Percentiles rank a stretch among this genome's conserved stretches.
Conservation (phyloP, 2,113 vertebrate species). For the Sturnus vulgaris region DNA sequence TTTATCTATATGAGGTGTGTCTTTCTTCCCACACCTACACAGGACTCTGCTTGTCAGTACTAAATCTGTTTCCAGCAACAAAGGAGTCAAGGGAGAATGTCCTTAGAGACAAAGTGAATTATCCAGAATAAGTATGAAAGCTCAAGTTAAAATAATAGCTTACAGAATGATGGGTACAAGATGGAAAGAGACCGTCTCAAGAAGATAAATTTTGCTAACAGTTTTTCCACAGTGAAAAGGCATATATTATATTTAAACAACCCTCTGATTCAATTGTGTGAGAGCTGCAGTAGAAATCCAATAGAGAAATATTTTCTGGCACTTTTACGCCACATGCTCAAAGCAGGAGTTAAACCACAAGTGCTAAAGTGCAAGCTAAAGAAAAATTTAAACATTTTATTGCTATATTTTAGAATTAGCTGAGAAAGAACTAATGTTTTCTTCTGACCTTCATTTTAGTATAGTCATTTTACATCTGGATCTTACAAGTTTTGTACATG, state of each 20-base stretch:
- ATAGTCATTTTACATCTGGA: neutral
- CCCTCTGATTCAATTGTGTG: neutral
- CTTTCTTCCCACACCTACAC: constrained; percentile 40
- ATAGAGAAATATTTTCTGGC: neutral
- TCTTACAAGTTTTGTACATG: neutral
- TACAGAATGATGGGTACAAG: neutral
- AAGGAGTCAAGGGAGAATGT: neutral
- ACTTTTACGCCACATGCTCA: neutral
- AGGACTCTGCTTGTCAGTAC: constrained; percentile 14
- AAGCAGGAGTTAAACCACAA: neutral
- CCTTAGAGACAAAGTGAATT: neutral
- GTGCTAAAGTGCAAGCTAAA: neutral
- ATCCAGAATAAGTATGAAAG: neutral
- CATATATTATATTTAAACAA: neutral
- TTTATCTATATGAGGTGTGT: constrained; percentile 35
- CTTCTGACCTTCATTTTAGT: neutral
- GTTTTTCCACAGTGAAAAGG: neutral
- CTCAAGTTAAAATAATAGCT: constrained; percentile 11
- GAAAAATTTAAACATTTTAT: neutral
- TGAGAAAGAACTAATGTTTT: neutral
- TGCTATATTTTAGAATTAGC: neutral
- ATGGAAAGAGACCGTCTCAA: neutral
- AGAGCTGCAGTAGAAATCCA: neutral
- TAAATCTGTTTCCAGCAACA: constrained; percentile 16
- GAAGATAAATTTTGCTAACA: neutral